Percentiles rank a stretch among this genome's conserved stretches.
Conservation (phyloP, 2,113 vertebrate species). For the Myotis yumanensis region DNA sequence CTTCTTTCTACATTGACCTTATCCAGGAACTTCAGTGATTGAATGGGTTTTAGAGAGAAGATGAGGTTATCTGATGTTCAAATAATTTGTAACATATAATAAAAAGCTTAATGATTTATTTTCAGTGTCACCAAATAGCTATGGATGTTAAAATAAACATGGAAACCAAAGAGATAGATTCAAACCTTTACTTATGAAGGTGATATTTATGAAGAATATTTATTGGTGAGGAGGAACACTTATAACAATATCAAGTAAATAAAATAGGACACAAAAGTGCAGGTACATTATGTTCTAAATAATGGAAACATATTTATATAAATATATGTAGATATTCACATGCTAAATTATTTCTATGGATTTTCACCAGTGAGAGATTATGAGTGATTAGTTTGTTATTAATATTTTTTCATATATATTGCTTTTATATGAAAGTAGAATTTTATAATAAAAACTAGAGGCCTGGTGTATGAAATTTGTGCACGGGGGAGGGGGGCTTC, state of each 20-base stretch:
- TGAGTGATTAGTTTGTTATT: neutral
- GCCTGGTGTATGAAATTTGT: too few species aligned
- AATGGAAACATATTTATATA: neutral
- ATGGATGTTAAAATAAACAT: neutral
- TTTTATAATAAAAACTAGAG: neutral
- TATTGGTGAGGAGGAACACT: neutral
- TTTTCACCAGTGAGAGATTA: neutral
- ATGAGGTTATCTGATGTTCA: neutral
- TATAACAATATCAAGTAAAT: neutral
- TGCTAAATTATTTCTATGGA: neutral
- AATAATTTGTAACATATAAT: slow-evolving; percentile 22
- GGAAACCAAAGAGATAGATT: neutral
- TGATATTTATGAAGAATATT: neutral
- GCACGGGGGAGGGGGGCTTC: too few species aligned
- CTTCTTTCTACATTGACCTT: neutral
- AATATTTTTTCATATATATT: neutral
- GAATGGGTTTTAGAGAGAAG: neutral
- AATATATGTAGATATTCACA: neutral
- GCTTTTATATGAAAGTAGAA: slow-evolving; percentile 25
- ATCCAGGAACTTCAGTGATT: neutral
- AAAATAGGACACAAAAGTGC: neutral
- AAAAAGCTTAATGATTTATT: neutral
- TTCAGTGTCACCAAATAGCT: neutral
- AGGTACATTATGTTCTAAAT: neutral
- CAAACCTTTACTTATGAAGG: neutral